A percentile compares a stretch with the other conserved stretches of the same genome.
Evolutionary conservation across 2,888 invertebrate genomes (phyloP).

Genomic region (Auanema sp.): DNA sequence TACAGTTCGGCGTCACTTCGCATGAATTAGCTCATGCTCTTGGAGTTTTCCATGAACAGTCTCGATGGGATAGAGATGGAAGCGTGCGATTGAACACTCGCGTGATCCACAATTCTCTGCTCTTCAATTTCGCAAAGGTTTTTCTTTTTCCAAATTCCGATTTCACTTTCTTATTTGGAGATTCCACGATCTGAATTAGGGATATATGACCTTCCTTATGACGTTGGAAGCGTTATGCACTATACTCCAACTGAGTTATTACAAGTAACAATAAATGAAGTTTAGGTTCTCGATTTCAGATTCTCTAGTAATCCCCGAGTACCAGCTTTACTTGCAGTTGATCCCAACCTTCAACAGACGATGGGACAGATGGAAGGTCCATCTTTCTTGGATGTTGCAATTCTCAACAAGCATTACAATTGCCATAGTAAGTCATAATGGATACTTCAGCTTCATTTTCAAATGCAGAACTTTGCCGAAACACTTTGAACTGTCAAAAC

Average conservation of each 20-base stretch:
- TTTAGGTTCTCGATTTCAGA: constrained; percentile 16
- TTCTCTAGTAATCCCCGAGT: constrained; percentile 33
- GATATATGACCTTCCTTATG: constrained; percentile 45
- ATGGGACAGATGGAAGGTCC: constrained; percentile 49
- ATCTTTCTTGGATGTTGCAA: constrained; percentile 40
- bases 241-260: constrained; percentile 44
- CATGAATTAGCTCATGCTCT: constrained; percentile 51
- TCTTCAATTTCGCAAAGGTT: constrained; percentile 49
- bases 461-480: constrained; percentile 13
- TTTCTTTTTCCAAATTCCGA: background rate
- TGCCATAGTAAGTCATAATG: constrained; percentile 23
- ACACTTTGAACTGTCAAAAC: constrained; percentile 31
- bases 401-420: constrained; percentile 42
- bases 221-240: constrained; percentile 49
- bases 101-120: constrained; percentile 30
- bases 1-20: constrained; percentile 49
- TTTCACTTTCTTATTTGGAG: constrained; percentile 13
- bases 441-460: background rate
- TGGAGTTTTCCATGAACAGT: constrained; percentile 49
- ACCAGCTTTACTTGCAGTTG: constrained; percentile 36
- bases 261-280: background rate
- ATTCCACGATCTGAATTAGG: constrained; percentile 33
- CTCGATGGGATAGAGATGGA: constrained; percentile 40
- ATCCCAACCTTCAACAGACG: constrained; percentile 43
- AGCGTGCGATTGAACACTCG: constrained; percentile 35